Conservation (phyloP, 2,888 invertebrate genomes). For the Polymixis lichenea region DNA sequence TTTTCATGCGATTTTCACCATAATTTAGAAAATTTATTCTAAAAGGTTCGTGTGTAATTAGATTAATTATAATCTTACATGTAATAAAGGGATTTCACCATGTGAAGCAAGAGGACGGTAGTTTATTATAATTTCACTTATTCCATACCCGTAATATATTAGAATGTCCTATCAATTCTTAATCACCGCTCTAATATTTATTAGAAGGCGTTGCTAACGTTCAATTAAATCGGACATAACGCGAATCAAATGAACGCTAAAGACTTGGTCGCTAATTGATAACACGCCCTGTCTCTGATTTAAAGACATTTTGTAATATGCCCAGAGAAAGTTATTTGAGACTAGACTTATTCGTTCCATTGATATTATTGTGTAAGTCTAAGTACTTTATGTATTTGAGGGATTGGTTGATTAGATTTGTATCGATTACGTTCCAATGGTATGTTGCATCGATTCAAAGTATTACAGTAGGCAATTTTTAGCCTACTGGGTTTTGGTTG, state of each 20-base stretch:
- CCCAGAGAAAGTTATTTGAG: constrained; percentile 59
- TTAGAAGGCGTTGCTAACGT: constrained; percentile 61
- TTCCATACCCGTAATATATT: constrained; percentile 28
- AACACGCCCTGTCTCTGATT: constrained; percentile 75
- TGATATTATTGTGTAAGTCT: constrained; percentile 46
- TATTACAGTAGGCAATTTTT: background rate
- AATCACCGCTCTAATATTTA: constrained; percentile 56
- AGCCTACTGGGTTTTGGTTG: background rate
- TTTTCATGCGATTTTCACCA: too few relatives aligned
- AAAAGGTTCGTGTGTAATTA: too few relatives aligned
- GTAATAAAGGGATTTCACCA: too few relatives aligned
- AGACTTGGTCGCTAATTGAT: constrained; percentile 76
- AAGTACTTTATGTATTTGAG: constrained; percentile 32
- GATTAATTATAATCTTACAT: too few relatives aligned
- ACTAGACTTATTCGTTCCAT: constrained; percentile 49
- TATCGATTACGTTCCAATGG: background rate
- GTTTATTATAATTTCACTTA: constrained; percentile 23
- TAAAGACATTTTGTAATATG: constrained; percentile 70
- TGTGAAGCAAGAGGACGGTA: background rate
- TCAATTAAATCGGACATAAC: constrained; percentile 74
- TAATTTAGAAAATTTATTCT: too few relatives aligned
- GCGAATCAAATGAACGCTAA: constrained; percentile 76
- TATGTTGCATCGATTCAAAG: background rate
- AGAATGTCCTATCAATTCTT: constrained; percentile 39
- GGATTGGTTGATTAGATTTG: constrained; percentile 25